Evolutionary conservation across 2,797 vertebrate species (phyloP), one percentile per base, ranked within the genome.

Genomic region (Sebastes oblongus): DNA sequence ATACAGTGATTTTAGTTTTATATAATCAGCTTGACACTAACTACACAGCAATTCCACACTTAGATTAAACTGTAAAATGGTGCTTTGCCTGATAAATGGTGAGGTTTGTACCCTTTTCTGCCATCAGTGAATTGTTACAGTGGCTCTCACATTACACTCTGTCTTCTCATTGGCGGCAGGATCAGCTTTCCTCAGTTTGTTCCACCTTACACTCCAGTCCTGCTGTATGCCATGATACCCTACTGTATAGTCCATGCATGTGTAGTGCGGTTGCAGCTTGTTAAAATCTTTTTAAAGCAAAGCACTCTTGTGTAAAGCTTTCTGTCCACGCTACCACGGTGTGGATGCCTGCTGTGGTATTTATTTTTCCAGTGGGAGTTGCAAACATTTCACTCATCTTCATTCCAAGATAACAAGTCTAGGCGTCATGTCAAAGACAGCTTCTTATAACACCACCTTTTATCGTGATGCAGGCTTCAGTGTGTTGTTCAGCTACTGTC

Each of bases 111-210:
- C 24, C 24, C 14, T 22, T 4, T 55, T 50, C 42, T 50, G 29
- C 64, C 67, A 34, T 46, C 54, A 55, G 18, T 46, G 65, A 11
- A 69, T 32, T 71, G 80, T 75, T 36, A 66, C 67, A 70, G 39
- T 62, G 25, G 9, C 42, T 87, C 84, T 88, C 79, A 50, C 30
- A 16, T 91, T 85, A 75, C 82, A 73, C n/a, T 32, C 12, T 22
- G 25, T 52, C 58, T 11, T 64, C 52, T 71, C 22, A 50, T 36
- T 60, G 72, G 54, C 73, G 76, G 75, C 32, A 72, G 82, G 80
- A 73, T 90, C 85, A 75, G 59, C 77, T 92, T 82, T 66, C 85
- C 56, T 52, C 14, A 2, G 39, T 58, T 29, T 73, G 16, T 30
- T 61, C 30, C 55, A 62, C 39, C 62, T 30, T 65, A 42, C 30